Percentiles rank a stretch among this genome's conserved stretches.
phyloP scores from a whole-genome alignment of 2,888 invertebrate species.

The Neria commutata region DNA sequence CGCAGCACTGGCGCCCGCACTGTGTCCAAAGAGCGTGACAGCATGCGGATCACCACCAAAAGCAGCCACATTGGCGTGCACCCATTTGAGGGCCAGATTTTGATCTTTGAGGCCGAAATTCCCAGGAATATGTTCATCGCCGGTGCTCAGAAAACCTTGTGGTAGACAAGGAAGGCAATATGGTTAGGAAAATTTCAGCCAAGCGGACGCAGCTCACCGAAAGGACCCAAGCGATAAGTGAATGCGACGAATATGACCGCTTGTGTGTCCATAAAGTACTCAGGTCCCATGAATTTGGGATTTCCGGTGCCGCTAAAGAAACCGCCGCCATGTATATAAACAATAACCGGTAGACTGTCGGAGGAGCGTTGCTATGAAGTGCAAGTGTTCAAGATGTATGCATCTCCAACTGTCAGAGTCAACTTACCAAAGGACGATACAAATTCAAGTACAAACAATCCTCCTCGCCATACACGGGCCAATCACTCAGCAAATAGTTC shows the following conservation, averaged over 20 bases:
- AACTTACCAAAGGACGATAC: constrained; percentile 56
- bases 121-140: constrained; percentile 60
- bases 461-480: constrained; percentile 59
- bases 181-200: background rate
- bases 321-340: constrained; percentile 64
- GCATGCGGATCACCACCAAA: constrained; percentile 61
- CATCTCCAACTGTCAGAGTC: background rate
- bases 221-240: constrained; percentile 57
- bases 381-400: background rate
- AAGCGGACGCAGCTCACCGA: constrained; percentile 35
- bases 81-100: constrained; percentile 61
- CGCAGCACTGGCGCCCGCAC: constrained; percentile 60
- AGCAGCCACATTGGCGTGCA: constrained; percentile 56
- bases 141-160: constrained; percentile 61
- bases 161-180: too few relatives aligned
- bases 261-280: constrained; percentile 62
- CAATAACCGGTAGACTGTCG: constrained; percentile 58
- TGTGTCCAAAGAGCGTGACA: constrained; percentile 63
- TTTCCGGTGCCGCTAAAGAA: constrained; percentile 61
- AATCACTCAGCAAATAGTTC: constrained; percentile 50
- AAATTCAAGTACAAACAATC: constrained; percentile 65
- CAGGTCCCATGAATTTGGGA: constrained; percentile 57
- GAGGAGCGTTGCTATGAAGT: constrained; percentile 12
- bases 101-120: constrained; percentile 64
- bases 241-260: constrained; percentile 59